Conservation (phyloP, 2,113 vertebrate species). For the Desmodus rotundus region DNA sequence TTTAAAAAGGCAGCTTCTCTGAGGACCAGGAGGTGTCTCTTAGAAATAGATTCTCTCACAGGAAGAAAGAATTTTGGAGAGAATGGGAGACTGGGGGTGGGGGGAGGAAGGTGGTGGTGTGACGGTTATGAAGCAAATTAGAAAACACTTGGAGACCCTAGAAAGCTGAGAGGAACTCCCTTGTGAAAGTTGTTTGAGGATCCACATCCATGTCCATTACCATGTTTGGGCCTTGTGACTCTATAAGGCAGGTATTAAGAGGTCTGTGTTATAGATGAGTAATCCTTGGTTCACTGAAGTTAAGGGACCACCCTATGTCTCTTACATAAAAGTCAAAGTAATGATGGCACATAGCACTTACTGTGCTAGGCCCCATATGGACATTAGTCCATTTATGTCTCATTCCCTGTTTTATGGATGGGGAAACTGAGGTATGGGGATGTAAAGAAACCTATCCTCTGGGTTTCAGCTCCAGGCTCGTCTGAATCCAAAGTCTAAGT, state of each 20-base stretch:
- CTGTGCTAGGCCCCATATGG: neutral
- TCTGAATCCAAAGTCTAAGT: neutral
- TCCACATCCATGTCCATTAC: fast-evolving
- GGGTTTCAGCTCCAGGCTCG: neutral
- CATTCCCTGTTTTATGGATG: neutral
- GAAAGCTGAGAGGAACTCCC: neutral
- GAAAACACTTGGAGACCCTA: neutral
- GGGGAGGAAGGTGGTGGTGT: too few species aligned
- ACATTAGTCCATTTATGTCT: neutral
- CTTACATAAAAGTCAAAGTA: neutral
- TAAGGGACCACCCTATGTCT: fast-evolving
- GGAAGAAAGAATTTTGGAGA: neutral
- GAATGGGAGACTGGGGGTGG: neutral
- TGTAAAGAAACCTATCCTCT: neutral
- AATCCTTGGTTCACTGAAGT: neutral
- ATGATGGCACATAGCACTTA: neutral
- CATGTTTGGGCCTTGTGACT: neutral
- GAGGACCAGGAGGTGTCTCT: neutral
- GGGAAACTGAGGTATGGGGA: neutral
- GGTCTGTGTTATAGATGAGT: neutral
- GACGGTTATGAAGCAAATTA: neutral
- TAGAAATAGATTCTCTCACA: neutral
- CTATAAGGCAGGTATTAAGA: neutral
- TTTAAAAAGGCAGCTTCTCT: neutral
- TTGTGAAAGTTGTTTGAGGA: neutral